Evolutionary conservation across 64 coral and sea anemone species (phyloP).

Genomic region (Trachythela sp.): DNA sequence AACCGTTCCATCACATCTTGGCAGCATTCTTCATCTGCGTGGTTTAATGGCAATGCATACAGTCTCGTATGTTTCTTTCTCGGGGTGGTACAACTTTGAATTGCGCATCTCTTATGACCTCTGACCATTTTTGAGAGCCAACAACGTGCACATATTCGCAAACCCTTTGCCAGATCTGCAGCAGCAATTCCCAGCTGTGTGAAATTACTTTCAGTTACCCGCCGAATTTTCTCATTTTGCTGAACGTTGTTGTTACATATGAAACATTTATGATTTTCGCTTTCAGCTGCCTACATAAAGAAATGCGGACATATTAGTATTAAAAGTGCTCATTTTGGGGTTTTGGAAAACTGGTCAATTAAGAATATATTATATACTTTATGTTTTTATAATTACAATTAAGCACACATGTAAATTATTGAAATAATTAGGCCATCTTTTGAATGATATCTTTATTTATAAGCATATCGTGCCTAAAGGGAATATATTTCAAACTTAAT

Average conservation of each 20-base stretch:
- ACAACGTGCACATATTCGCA: not conserved
- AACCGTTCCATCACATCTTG: not conserved
- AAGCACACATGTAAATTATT: no score
- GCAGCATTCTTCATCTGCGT: not conserved
- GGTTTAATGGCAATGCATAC: not conserved
- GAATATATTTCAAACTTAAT: no score
- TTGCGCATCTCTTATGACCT: not conserved
- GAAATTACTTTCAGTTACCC: not conserved
- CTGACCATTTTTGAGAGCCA: slow-evolving; percentile 12
- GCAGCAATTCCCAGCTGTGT: not conserved
- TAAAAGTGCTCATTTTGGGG: no score
- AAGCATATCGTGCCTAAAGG: no score
- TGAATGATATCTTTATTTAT: no score
- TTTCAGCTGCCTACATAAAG: not conserved
- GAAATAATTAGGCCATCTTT: no score
- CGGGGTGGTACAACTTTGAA: not conserved
- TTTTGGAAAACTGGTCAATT: no score
- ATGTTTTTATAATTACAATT: no score
- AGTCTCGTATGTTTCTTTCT: not conserved
- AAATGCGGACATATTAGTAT: no score
- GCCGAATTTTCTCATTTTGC: no score
- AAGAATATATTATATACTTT: no score
- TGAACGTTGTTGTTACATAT: not conserved
- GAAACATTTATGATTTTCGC: not conserved
- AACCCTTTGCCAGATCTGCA: not conserved